Percentiles rank a stretch among this genome's conserved stretches.
These are phyloP conservation scores for Micromesistius poutassou DNA, from an alignment of 2,797 vertebrate genomes.

Conservation along the genomic window DNA sequence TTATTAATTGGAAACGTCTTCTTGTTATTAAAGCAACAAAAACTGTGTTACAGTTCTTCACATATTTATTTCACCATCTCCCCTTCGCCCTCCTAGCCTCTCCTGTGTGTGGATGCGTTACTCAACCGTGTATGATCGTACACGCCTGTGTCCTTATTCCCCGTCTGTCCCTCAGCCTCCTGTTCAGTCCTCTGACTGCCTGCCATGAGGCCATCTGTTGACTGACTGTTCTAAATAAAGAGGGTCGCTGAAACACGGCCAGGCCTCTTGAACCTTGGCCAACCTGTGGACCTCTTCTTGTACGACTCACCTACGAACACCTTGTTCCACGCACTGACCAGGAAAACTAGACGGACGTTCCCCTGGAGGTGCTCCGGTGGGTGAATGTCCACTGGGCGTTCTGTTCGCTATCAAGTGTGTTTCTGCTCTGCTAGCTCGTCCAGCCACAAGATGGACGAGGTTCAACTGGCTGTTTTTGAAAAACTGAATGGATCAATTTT, in stretches of 20 bases:
- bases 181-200: slow-evolving; percentile 34
- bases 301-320: not conserved
- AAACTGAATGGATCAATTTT: not conserved
- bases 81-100: not conserved
- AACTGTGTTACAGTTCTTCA: too few relatives aligned
- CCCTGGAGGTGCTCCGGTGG: not conserved
- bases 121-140: not conserved
- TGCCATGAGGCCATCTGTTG: slow-evolving; percentile 59
- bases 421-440: not conserved
- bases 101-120: not conserved
- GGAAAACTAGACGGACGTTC: not conserved
- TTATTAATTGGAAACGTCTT: too few relatives aligned
- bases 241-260: slow-evolving; percentile 15
- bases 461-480: not conserved
- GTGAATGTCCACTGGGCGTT: not conserved
- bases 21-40: too few relatives aligned
- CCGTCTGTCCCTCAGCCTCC: slow-evolving; percentile 4
- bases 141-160: not conserved
- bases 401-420: not conserved
- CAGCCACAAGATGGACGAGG: not conserved
- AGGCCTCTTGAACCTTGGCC: slow-evolving; percentile 8
- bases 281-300: not conserved
- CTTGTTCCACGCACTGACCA: not conserved
- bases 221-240: slow-evolving; percentile 29
- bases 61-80: not conserved